phyloP scores from a whole-genome alignment of 2,888 invertebrate genomes.

The Stenoptilia bipunctidactyla region DNA sequence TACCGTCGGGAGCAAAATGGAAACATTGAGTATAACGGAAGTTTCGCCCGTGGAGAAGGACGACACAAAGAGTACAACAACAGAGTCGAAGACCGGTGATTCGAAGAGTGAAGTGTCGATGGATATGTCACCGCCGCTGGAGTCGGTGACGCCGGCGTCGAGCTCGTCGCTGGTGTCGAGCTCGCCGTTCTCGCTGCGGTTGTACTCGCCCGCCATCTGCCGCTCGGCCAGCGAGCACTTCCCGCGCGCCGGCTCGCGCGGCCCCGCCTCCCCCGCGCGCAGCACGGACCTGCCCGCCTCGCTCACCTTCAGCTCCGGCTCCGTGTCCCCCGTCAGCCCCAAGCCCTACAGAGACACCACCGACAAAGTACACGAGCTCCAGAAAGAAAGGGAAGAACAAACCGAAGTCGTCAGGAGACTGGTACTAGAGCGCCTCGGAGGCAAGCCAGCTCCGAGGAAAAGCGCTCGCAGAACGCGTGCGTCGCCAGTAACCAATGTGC shows the following conservation, averaged over 20 bases:
- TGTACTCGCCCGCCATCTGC: conserved; percentile 55
- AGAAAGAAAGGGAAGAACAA: conserved; percentile 84
- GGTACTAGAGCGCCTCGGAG: conserved; percentile 81
- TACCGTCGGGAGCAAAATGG: conserved; percentile 26
- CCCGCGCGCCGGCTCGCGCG: conserved; percentile 30
- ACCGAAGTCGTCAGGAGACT: conserved; percentile 86
- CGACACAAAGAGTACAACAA: conserved; percentile 13
- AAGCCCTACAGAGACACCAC: conserved; percentile 58
- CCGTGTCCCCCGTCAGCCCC: conserved; percentile 41
- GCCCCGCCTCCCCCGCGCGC: conserved; percentile 30
- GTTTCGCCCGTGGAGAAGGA: conserved; percentile 39
- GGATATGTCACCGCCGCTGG: conserved; percentile 37
- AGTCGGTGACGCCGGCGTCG: conserved; percentile 29
- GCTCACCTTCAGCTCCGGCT: conserved; percentile 34
- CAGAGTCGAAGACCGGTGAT: conserved; percentile 4
- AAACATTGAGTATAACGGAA: conserved; percentile 38
- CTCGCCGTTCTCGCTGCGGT: conserved; percentile 26
- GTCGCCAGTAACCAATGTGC: conserved; percentile 23
- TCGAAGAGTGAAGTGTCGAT: conserved; percentile 18
- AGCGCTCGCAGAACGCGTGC: conserved; percentile 25
- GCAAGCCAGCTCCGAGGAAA: conserved; percentile 27
- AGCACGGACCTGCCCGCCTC: conserved; percentile 33
- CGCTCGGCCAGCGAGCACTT: conserved; percentile 58
- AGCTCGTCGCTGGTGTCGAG: conserved; percentile 15
- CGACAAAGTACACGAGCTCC: conserved; percentile 80